Evolutionary conservation across 2,888 invertebrate species (phyloP), one percentile per base, ranked within the genome.

Genomic region (Ernsta delagoae): DNA sequence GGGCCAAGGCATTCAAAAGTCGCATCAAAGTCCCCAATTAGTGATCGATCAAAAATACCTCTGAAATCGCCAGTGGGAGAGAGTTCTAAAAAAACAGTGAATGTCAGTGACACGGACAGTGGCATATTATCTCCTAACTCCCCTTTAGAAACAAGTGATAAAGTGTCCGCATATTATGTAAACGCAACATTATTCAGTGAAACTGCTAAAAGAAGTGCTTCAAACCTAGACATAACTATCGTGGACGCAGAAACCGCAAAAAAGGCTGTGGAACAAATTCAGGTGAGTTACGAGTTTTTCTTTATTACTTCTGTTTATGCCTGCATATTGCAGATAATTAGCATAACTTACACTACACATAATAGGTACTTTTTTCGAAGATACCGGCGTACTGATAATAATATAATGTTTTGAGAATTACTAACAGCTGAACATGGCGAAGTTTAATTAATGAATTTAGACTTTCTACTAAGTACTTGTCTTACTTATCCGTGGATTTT

Each of bases 61-160:
- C 73, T 87, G 11, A 90, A 84, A 75, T 89, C 90, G 16, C 89
- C 90, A 1, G 75, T 78, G 16, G 87, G 86, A 56, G 91, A 91
- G 77, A 85, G 78, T 8, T 75, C 79, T 31, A 79, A 87, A 69
- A 90, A 89, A 78, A 87, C 88, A 45, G 89, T 89, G 59, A 92
- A 87, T 77, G 89, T 94, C 74, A 95, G 95, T 84, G 95, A 95
- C 85, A 94, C 95, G 9, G 95, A 95, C 79, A 95, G 95, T 81
- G 95, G 95, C 4, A 95, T 95, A 77, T 82, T 95, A 59, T 95
- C 95, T 75, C 95, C 95, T 0, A 95, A 94, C 75, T 95, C 95
- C 34, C 95, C 95, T 0, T 92, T 94, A 65, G 95, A 95, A 70
- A 83, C 84, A 1, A 90, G 89, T 80, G 90, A 92, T 70, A 87